Base-by-base conservation (phyloP, 2,113 vertebrate species). In the Larimichthys polyactis region DNA sequence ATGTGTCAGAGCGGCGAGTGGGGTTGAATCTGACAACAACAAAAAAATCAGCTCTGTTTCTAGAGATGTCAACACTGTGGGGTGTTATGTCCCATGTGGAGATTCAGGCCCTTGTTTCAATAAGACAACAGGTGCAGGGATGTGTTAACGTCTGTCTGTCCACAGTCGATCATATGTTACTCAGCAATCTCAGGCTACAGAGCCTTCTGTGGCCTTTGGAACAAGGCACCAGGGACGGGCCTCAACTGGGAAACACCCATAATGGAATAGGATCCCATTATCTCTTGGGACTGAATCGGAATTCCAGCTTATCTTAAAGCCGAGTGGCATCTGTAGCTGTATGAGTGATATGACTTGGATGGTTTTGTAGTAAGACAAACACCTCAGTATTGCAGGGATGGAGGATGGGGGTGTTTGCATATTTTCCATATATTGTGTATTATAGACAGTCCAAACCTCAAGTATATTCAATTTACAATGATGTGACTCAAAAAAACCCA, bases 81-180 rank as follows among this genome's bases (percentile, higher is more conserved):
- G 72, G 64, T 24, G 49, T 67, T 68, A 4, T 1, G 8, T 24
- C 73, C 79, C 66, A 22, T 29, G 71, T 65, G 76, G 70, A 10
- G 4, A 27, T 48, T 63, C 19, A 15, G 60, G 1, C 43, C 69
- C 19, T 67, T 66, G 66, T 85, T 83, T 65, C 55, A 79, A 8
- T 15, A 12, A 29, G 44, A 64, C 77, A 90, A 94, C 95, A 96
- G 95, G 93, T 96, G 95, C 83, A 65, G 84, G 78, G 71, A 86
- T 77, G 82, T 58, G 67, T 78, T 80, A 54, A 75, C 51, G 11
- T 46, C 12, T 79, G 86, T 86, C 91, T 83, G 62, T 79, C 79
- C 64, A 40, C 51, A 51, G 3, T 15, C 48, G 0, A 17, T 74
- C 67, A 72, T 49, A 72, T 4, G 0, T 80, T 54, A 52, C 19